These are phyloP conservation scores for Morone chrysops DNA, from an alignment of 2,113 vertebrate species.

Conservation along the genomic window DNA sequence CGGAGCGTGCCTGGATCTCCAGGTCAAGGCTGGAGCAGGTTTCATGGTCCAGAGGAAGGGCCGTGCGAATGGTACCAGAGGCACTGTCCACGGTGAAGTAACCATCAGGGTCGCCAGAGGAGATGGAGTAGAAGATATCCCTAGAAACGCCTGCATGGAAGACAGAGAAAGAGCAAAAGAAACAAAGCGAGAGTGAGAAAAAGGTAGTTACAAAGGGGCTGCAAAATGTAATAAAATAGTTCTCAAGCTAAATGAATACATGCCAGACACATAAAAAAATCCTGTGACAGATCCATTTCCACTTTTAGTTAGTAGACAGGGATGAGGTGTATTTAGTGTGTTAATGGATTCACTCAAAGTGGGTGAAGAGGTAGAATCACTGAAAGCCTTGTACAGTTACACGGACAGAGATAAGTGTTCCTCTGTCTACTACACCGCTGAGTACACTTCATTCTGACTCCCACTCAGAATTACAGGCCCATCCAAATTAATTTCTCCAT, in stretches of 20 bases:
- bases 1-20: constrained; percentile 91
- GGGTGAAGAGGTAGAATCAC: not conserved
- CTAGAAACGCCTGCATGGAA: constrained; percentile 84
- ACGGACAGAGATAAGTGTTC: constrained; percentile 32
- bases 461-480: constrained; percentile 42
- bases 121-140: constrained; percentile 90
- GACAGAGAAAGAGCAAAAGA: not conserved
- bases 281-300: not conserved
- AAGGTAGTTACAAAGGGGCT: not conserved
- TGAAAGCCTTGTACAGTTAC: constrained; percentile 8
- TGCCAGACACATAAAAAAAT: not conserved
- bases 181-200: not conserved
- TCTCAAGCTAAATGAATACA: constrained; percentile 1
- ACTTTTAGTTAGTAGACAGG: not conserved
- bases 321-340: constrained; percentile 27
- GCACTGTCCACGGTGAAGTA: constrained; percentile 90
- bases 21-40: constrained; percentile 87
- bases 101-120: constrained; percentile 92
- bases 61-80: constrained; percentile 88
- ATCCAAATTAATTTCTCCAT: constrained; percentile 37
- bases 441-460: constrained; percentile 44
- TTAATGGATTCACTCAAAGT: constrained; percentile 22
- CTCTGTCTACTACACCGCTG: constrained; percentile 28
- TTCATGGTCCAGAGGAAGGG: constrained; percentile 91
- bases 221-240: too few species aligned